phyloP scores from a whole-genome alignment of 2,113 vertebrate genomes.

The Rhynchomys soricoides region DNA sequence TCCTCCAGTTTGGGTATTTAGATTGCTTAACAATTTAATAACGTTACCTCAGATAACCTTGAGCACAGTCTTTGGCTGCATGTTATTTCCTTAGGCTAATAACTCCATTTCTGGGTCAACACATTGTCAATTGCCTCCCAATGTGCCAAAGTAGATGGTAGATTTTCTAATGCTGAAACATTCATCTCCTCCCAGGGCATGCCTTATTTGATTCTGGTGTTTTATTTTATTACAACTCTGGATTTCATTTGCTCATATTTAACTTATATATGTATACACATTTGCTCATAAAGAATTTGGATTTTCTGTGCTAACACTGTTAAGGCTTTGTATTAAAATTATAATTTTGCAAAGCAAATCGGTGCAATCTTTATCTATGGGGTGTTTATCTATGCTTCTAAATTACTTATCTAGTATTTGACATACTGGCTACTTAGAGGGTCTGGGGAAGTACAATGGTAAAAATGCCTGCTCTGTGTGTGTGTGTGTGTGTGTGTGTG shows the following conservation, averaged over 20 bases:
- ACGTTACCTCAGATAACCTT: not conserved
- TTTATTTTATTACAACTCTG: slow-evolving; percentile 40
- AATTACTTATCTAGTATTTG: not conserved
- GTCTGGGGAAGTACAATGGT: not conserved
- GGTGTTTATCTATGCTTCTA: not conserved
- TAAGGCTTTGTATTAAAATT: slow-evolving; percentile 17
- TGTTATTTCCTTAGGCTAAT: slow-evolving; percentile 34
- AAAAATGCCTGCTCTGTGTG: not conserved
- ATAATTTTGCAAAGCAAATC: slow-evolving; percentile 36
- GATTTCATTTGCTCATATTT: slow-evolving; percentile 18
- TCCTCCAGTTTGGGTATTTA: slow-evolving; percentile 34
- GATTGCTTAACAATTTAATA: slow-evolving; percentile 40
- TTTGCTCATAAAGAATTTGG: not conserved
- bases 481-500: not conserved
- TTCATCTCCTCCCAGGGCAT: not conserved
- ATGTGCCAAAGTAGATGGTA: not conserved
- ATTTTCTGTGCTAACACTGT: not conserved
- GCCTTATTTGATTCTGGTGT: not conserved
- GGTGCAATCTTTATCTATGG: not conserved
- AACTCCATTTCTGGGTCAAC: slow-evolving; percentile 34
- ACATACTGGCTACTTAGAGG: not conserved
- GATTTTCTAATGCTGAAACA: not conserved
- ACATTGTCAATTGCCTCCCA: not conserved
- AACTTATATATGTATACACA: not conserved
- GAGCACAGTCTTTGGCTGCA: not conserved